Conservation (phyloP, 2,797 vertebrate species). For the Anguilla obscura region DNA sequence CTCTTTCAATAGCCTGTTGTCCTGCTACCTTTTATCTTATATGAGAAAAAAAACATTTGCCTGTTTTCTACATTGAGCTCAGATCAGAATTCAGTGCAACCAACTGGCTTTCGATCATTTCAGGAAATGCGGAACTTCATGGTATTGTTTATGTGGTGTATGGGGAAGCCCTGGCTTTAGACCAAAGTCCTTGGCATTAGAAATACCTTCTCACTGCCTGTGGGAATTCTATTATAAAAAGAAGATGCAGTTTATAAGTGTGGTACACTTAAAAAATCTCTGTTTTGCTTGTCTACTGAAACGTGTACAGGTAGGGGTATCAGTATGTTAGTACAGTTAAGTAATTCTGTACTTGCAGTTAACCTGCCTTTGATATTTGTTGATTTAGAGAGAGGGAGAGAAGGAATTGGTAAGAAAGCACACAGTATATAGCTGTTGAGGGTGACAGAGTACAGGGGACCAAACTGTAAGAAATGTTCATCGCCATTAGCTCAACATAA, state of each 20-base stretch:
- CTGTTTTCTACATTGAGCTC: not conserved
- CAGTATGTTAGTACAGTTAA: not conserved
- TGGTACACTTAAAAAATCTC: not conserved
- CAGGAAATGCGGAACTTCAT: not conserved
- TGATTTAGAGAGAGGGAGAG: not conserved
- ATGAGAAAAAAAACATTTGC: not conserved
- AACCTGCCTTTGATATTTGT: not conserved
- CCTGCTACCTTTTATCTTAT: not conserved
- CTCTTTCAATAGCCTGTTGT: not conserved
- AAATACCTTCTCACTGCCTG: not conserved
- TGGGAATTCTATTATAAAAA: constrained; percentile 7
- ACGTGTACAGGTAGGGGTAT: not conserved
- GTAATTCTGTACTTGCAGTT: not conserved
- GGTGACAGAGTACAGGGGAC: not conserved
- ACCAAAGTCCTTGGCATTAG: not conserved
- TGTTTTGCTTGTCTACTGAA: not conserved
- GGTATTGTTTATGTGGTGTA: not conserved
- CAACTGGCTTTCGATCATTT: not conserved
- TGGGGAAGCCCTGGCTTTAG: not conserved
- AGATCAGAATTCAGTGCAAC: not conserved
- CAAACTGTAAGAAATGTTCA: not conserved
- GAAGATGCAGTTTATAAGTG: constrained; percentile 10
- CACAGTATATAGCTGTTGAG: not conserved
- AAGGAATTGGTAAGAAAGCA: not conserved
- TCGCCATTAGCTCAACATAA: constrained; percentile 20